Base-by-base conservation (phyloP, 2,888 invertebrate species). In the Marronus borbonicus region DNA sequence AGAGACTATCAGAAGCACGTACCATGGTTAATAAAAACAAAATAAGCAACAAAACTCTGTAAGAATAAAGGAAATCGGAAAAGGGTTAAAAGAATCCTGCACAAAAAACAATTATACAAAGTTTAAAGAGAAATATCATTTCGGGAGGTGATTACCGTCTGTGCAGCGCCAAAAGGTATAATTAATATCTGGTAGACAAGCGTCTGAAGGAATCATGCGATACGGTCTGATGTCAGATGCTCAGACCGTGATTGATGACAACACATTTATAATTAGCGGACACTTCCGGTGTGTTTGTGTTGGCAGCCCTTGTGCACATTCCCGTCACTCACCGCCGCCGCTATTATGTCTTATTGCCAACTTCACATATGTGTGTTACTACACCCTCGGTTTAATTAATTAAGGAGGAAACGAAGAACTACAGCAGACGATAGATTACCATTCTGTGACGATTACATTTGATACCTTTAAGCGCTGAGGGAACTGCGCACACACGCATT, bases 201-300 rank as follows among this genome's bases (percentile, higher is more conserved):
- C 77, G 72, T 77, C 77, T 77, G 70, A 79, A 78, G 80, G 79
- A 77, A 80, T 80, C 80, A 78, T 80, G 69, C 77, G 80, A 80
- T 80, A 79, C 79, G 79, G 80, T 79, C 79, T 76, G 80, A 80
- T 80, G 80, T 80, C 80, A 80, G 80, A 80, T 78, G 79, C 79
- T 75, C 78, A 62, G 77, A 58, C 70, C 70, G 84, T 89, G 89
- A 89, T 89, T 89, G 88, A 89, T 89, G 88, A 88, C 87, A 84
- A 84, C 85, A 85, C 86, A 88, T 88, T 89, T 89, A 89, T 89
- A 89, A 89, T 89, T 89, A 89, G 89, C 88, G 87, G 87, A 88
- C 87, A 88, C 88, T 88, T 88, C 88, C 88, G 87, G 87, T 85
- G 84, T 87, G 87, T 88, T 88, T 87, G 83, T 85, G 87, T 88